Evolutionary conservation across 2,113 vertebrate genomes (phyloP), one percentile per base, ranked within the genome.

Genomic region (Siniperca chuatsi): DNA sequence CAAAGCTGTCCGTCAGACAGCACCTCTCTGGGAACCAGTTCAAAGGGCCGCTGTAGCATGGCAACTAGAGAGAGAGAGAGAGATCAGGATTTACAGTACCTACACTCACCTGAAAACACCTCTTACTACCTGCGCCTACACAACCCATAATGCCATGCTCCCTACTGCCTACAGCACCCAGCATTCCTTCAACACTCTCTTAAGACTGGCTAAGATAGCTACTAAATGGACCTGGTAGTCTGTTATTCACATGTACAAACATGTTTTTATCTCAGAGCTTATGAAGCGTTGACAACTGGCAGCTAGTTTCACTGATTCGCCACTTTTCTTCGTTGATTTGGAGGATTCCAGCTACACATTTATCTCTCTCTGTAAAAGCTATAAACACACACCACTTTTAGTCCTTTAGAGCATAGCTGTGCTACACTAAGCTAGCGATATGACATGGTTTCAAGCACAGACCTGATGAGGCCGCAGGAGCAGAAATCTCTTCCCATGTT

Each of bases 21-120:
- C 98, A 99, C 66, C 97, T 99, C 92, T 98, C 98, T 0, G 98
- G 98, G 88, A 99, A 99, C 95, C 98, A 99, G 95, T 99, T 99
- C 95, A 99, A 99, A 96, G 98, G 97, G 58, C 98, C 98, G 2
- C 96, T 99, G 97, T 99, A 98, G 95, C 78, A 25, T 7, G 55
- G 87, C 91, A 88, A 75, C 87, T 60, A 62, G 61, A 40, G 44
- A 70, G 29, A 48, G 48, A 60, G 75, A 84, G 44, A 71, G 68
- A 81, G 67, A 79, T 70, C 50, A 75, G 87, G 82, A 90, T 83
- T 74, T 75, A 61, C 80, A 81, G 77, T 67, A 83, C 62, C 76
- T 66, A 52, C 86, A 25, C 79, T 81, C 80, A 85, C 90, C 86
- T 78, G 72, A 79, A 75, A 76, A 75, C 87, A 76, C 80, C 86